Percentiles rank a stretch among this genome's conserved stretches.
phyloP scores from a whole-genome alignment of 2,888 invertebrate genomes.

The Taenaris catops region DNA sequence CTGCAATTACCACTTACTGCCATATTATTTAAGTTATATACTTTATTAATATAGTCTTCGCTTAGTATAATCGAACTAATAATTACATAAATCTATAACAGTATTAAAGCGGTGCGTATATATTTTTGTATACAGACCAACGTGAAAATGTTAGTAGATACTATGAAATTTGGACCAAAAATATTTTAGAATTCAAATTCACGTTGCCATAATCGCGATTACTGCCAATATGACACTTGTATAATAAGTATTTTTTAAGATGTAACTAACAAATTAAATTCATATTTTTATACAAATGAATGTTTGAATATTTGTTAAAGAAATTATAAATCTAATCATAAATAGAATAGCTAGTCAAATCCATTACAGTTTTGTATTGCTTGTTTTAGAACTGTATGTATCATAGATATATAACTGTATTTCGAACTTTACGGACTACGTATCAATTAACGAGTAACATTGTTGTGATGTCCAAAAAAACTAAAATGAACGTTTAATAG shows the following conservation, averaged over 20 bases:
- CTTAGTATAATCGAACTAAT: slow-evolving; percentile 65
- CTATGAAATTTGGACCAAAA: slow-evolving; percentile 72
- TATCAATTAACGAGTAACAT: no score
- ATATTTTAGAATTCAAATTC: slow-evolving; percentile 73
- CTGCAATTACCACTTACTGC: slow-evolving; percentile 66
- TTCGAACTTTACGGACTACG: no score
- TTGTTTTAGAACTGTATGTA: no score
- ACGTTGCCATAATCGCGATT: slow-evolving; percentile 72
- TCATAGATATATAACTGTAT: no score
- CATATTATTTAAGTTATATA: slow-evolving; percentile 67
- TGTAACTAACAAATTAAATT: slow-evolving; percentile 33
- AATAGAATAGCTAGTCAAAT: slow-evolving; percentile 27
- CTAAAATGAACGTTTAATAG: no score
- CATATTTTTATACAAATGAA: slow-evolving; percentile 59
- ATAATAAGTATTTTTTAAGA: slow-evolving; percentile 34
- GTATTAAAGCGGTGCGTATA: slow-evolving; percentile 77
- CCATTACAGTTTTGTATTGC: no score
- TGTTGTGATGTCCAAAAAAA: no score
- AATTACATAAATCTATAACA: slow-evolving; percentile 61
- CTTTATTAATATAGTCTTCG: slow-evolving; percentile 64
- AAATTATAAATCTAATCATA: no score
- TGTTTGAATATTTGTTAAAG: slow-evolving; percentile 13
- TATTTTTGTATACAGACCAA: slow-evolving; percentile 53
- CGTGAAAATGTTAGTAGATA: slow-evolving; percentile 58
- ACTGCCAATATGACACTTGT: slow-evolving; percentile 75